Evolutionary conservation across 2,113 vertebrate genomes (phyloP).

Genomic region (Planiliza haematocheilus): DNA sequence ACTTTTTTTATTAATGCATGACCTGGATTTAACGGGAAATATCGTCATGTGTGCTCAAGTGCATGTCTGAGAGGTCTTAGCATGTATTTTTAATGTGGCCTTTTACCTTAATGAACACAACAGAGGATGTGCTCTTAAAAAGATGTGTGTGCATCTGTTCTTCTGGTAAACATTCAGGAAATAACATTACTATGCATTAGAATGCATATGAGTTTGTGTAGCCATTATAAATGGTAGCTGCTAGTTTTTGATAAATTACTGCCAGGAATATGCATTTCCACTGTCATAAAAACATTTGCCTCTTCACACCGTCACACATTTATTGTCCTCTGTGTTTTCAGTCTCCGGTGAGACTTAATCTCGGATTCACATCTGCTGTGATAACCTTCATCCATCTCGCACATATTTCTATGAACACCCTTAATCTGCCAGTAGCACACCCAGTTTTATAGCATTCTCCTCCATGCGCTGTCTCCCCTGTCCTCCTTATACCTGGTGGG

Average conservation of each 20-base stretch:
- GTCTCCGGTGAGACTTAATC: background rate
- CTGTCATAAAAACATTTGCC: background rate
- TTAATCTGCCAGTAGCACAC: slow-evolving; percentile 6
- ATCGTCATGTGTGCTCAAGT: slow-evolving; percentile 67
- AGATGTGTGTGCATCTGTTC: slow-evolving; percentile 27
- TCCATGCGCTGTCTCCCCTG: background rate
- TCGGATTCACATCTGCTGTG: background rate
- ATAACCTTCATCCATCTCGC: slow-evolving; percentile 18
- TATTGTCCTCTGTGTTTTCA: background rate
- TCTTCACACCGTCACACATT: background rate
- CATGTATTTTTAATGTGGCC: slow-evolving; percentile 81
- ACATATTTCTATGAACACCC: slow-evolving; percentile 1
- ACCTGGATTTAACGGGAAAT: slow-evolving; percentile 67
- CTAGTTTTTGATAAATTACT: background rate
- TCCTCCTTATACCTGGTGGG: background rate
- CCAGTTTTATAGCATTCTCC: slow-evolving; percentile 3
- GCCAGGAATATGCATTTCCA: background rate
- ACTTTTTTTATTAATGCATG: slow-evolving; percentile 59
- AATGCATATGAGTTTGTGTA: slow-evolving; percentile 3
- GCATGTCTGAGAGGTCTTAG: slow-evolving; percentile 74
- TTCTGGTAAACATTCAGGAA: slow-evolving; percentile 8
- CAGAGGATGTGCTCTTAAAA: slow-evolving; percentile 43
- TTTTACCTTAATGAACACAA: slow-evolving; percentile 74
- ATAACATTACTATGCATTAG: background rate
- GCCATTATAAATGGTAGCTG: background rate